Conservation (phyloP, 1,140 invertebrate species). For the Elymnias hypermnestra region DNA sequence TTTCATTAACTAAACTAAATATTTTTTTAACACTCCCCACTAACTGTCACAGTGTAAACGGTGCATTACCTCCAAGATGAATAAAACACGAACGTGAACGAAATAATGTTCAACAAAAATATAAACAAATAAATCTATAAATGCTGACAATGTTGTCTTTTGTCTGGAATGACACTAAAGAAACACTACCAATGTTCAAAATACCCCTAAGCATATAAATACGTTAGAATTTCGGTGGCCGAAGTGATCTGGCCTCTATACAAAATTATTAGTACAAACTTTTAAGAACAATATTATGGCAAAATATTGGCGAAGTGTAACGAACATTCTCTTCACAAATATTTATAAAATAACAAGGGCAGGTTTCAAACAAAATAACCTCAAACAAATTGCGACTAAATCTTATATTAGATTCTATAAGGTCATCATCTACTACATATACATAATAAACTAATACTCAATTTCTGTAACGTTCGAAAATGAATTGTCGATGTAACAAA, state of each 20-base stretch:
- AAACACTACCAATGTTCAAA: constrained; percentile 42
- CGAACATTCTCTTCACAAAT: constrained; percentile 45
- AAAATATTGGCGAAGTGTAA: constrained; percentile 67
- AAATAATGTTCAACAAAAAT: constrained; percentile 34
- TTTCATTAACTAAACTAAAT: constrained; percentile 52
- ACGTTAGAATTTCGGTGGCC: constrained; percentile 51
- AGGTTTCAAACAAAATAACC: constrained; percentile 24
- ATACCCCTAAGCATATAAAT: constrained; percentile 42
- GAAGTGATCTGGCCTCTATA: constrained; percentile 38
- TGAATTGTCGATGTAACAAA: too few species aligned
- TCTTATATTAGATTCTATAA: too few species aligned
- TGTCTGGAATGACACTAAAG: constrained; percentile 72
- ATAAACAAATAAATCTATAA: constrained; percentile 66
- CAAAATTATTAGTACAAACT: constrained; percentile 48
- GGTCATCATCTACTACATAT: too few species aligned
- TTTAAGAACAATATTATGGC: constrained; percentile 64
- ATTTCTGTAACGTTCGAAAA: too few species aligned
- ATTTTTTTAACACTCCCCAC: constrained; percentile 38
- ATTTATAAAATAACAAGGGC: constrained; percentile 45
- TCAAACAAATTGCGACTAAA: constrained; percentile 23
- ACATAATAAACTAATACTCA: too few species aligned
- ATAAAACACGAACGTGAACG: constrained; percentile 23
- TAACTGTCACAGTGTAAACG: constrained; percentile 30
- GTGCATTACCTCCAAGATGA: constrained; percentile 17
- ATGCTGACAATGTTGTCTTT: constrained; percentile 74